Conservation (phyloP, 2,888 invertebrate genomes). For the Cantharis lateralis region DNA sequence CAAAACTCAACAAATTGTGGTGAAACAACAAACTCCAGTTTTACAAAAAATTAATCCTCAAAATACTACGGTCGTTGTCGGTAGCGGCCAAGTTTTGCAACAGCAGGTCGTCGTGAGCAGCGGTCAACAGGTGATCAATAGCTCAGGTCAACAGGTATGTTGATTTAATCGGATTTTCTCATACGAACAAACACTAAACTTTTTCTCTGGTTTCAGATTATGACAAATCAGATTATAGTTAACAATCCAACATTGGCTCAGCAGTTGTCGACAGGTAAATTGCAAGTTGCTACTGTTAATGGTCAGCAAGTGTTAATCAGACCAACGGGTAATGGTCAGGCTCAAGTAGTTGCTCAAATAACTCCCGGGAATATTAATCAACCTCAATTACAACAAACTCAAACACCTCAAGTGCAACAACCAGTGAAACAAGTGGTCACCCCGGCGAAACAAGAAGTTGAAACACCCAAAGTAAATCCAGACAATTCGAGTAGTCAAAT, state of each 20-base stretch:
- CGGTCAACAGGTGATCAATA: slow-evolving; percentile 51
- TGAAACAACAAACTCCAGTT: slow-evolving; percentile 50
- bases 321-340: slow-evolving; percentile 77
- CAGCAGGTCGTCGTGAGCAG: slow-evolving; percentile 51
- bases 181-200: not conserved
- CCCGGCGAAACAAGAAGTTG: slow-evolving; percentile 36
- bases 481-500: slow-evolving; percentile 39
- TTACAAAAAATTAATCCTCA: slow-evolving; percentile 53
- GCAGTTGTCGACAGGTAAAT: slow-evolving; percentile 81
- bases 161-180: not conserved
- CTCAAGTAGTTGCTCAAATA: slow-evolving; percentile 77
- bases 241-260: slow-evolving; percentile 78
- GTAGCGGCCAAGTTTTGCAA: slow-evolving; percentile 50
- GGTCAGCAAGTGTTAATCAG: slow-evolving; percentile 85
- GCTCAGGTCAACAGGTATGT: slow-evolving; percentile 52
- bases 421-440: slow-evolving; percentile 30
- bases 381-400: slow-evolving; percentile 27
- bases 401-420: slow-evolving; percentile 10
- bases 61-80: slow-evolving; percentile 52
- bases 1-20: slow-evolving; percentile 49
- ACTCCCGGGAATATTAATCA: slow-evolving; percentile 52
- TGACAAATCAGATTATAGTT: slow-evolving; percentile 72
- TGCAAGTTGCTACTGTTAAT: slow-evolving; percentile 81
- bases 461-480: slow-evolving; percentile 55
- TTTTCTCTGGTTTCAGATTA: slow-evolving; percentile 48